Percentiles rank a stretch among this genome's conserved stretches.
Evolutionary conservation across 1,140 invertebrate genomes (phyloP).

Genomic region (Heliconius melpomene): DNA sequence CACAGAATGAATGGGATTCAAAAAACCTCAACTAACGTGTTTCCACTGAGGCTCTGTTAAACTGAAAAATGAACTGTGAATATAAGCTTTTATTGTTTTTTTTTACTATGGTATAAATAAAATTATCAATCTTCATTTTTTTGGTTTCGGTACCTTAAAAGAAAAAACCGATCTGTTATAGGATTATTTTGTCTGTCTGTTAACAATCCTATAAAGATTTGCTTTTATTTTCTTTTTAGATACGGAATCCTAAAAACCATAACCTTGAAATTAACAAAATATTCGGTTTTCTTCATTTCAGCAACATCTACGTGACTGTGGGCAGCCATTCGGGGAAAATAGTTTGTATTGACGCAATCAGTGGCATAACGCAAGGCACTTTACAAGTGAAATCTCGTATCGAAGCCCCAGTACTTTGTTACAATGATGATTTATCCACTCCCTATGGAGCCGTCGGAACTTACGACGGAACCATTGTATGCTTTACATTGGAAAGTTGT

Average conservation of each 20-base stretch:
- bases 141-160: too few species aligned
- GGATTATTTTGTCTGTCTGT: too few species aligned
- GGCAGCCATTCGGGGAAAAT: slow-evolving; percentile 83
- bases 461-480: slow-evolving; percentile 85
- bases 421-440: slow-evolving; percentile 36
- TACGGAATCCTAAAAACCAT: background rate
- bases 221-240: too few species aligned
- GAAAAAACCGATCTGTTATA: too few species aligned
- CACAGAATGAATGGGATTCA: too few species aligned
- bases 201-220: too few species aligned
- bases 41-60: too few species aligned
- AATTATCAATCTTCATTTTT: too few species aligned
- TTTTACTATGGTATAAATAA: too few species aligned
- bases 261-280: background rate
- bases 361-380: slow-evolving; percentile 64
- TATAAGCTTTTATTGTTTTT: too few species aligned
- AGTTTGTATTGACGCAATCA: slow-evolving; percentile 77
- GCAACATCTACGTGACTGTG: slow-evolving; percentile 64
- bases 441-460: slow-evolving; percentile 81
- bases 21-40: too few species aligned
- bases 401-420: slow-evolving; percentile 68
- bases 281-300: slow-evolving; percentile 44
- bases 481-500: slow-evolving; percentile 81
- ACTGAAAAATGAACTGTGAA: too few species aligned
- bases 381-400: slow-evolving; percentile 63